Percentiles rank a stretch among this genome's conserved stretches.
These are phyloP conservation scores for Camelus dromedarius DNA, from an alignment of 2,113 vertebrate species.

Conservation along the genomic window DNA sequence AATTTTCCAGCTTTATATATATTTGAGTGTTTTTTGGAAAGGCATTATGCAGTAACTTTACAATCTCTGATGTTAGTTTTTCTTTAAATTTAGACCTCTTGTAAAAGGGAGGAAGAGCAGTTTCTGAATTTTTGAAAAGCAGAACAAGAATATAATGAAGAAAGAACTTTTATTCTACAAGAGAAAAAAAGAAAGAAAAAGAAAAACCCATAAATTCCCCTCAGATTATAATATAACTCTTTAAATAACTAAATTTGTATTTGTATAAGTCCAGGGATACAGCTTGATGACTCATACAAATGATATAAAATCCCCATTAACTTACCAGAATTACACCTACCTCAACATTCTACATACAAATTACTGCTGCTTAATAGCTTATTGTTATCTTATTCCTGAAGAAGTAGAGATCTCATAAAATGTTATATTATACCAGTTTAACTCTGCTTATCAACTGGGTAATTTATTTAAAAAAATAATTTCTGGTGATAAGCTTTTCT, in stretches of 20 bases:
- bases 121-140: background rate
- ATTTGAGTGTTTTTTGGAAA: background rate
- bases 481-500: background rate
- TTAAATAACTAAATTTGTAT: background rate
- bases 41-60: background rate
- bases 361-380: background rate
- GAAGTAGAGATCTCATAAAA: background rate
- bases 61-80: background rate
- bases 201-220: background rate
- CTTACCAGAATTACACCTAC: background rate
- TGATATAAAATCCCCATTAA: background rate
- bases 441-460: background rate
- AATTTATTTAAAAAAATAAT: background rate
- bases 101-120: background rate
- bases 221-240: background rate
- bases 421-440: background rate
- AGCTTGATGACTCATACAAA: background rate
- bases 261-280: background rate
- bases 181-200: background rate
- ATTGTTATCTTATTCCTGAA: background rate
- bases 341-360: background rate
- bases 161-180: background rate
- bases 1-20: background rate
- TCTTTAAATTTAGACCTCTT: background rate
- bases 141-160: background rate